Evolutionary conservation across 2,797 vertebrate species (phyloP), one percentile per base, ranked within the genome.

Genomic region (Enteromius treurensis): DNA sequence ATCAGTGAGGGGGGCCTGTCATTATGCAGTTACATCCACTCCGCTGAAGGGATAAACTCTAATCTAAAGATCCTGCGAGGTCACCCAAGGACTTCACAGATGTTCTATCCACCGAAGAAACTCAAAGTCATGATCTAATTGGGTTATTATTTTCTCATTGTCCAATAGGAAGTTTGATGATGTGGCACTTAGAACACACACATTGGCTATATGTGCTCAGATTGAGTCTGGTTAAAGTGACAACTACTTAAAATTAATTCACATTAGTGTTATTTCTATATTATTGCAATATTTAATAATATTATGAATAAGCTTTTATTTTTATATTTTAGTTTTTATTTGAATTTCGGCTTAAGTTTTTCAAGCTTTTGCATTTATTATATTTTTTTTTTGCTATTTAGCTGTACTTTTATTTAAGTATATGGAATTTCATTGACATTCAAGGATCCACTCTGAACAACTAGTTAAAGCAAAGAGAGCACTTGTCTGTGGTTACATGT

Each of bases 1-100:
- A 69, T 64, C 45, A 55, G 49, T 51, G 70, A 80, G 9, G 77
- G 53, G 45, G 29, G 73, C 40, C 79, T 69, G 75, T 79, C 87
- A 89, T 88, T 84, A 85, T 26, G 51, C 69, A 74, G 83, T 83
- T 83, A 87, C 81, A 67, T 84, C 47, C 51, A 82, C 77, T 83
- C 62, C 70, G 69, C 70, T 55, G 49, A 19, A 64, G 37, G 68
- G 37, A 83, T 86, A 65, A 85, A 81, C 34, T 71, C 76, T 82
- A 78, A 84, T 81, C 26, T 73, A 74, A 26, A 87, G 62, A 80
- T 26, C 29, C 71, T 17, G 73, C 77, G 69, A 86, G 82, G 83
- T 83, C 77, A 86, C 47, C 65, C 34, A 64, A 49, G 69, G 37
- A 64, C 77, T 69, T 74, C 68, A 68, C 82, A 84, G 85, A 68